phyloP scores from a whole-genome alignment of 2,797 vertebrate species.

The Monodelphis domestica region DNA sequence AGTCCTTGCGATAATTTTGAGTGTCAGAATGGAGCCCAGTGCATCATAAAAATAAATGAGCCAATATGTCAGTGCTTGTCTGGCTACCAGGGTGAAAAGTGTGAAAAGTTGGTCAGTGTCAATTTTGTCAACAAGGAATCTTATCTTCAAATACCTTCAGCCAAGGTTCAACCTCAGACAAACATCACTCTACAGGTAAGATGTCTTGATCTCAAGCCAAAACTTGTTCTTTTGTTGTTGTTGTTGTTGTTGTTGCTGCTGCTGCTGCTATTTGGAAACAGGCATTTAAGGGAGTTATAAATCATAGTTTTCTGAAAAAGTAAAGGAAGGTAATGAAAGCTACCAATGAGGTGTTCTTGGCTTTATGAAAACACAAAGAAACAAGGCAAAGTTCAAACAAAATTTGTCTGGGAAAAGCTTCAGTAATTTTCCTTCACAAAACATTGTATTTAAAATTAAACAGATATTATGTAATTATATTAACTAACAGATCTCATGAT shows the following conservation, averaged over 20 bases:
- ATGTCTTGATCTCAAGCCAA: background rate
- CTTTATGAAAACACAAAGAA: background rate
- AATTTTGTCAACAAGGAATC: slow-evolving; percentile 96
- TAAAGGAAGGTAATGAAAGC: background rate
- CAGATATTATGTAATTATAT: background rate
- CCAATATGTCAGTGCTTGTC: slow-evolving; percentile 95
- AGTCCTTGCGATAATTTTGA: slow-evolving; percentile 97
- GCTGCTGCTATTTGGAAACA: background rate
- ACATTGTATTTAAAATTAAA: slow-evolving; percentile 19
- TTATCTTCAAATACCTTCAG: slow-evolving; percentile 94
- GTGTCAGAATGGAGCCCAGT: slow-evolving; percentile 96
- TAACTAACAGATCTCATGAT: background rate
- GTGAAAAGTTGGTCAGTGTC: slow-evolving; percentile 94
- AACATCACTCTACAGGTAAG: slow-evolving; percentile 98
- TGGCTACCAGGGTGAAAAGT: slow-evolving; percentile 94
- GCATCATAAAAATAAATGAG: slow-evolving; percentile 91
- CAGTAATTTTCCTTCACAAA: slow-evolving; percentile 16
- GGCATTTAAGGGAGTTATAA: accelerated
- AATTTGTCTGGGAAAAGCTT: background rate
- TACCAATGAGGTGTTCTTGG: background rate
- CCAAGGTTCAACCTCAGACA: slow-evolving; percentile 90
- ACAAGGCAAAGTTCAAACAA: background rate
- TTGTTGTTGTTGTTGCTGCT: background rate
- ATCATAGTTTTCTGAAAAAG: background rate
- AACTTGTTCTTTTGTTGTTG: background rate